Evolutionary conservation across 92 coral and sea anemone genomes (phyloP).

Genomic region (Palythoa grandiflora): DNA sequence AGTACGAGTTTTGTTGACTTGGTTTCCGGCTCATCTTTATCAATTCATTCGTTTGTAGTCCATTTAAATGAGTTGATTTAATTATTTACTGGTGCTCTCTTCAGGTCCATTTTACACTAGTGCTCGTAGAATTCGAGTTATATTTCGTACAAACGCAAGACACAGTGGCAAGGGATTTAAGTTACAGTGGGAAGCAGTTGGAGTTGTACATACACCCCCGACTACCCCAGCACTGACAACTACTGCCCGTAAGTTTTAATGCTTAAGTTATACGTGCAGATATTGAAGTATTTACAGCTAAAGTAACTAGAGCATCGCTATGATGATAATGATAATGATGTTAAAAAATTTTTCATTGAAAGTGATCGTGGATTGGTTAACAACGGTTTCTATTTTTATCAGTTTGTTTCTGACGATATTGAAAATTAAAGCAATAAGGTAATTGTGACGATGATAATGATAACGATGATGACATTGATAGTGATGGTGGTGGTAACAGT

Average conservation of each 20-base stretch:
- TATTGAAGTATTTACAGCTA: not conserved
- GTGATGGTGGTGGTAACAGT: no score
- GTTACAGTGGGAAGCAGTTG: constrained; percentile 41
- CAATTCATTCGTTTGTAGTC: not conserved
- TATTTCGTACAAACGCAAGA: constrained; percentile 33
- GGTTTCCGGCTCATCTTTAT: not conserved
- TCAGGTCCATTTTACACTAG: constrained; percentile 46
- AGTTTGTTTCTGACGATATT: no score
- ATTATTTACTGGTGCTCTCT: not conserved
- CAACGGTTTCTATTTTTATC: no score
- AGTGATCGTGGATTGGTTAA: no score
- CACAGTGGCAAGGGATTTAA: constrained; percentile 39
- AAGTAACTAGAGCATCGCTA: not conserved
- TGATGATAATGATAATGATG: not conserved
- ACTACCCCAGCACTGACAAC: constrained; percentile 6
- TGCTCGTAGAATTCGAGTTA: constrained; percentile 39
- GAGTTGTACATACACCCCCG: not conserved
- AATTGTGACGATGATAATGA: no score
- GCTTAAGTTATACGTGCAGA: not conserved
- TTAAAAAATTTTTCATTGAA: not conserved
- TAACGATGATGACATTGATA: no score
- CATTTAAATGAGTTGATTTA: not conserved
- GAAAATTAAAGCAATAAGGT: no score
- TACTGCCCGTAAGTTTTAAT: not conserved
- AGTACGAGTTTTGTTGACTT: no score